A percentile compares a stretch with the other conserved stretches of the same genome.
phyloP scores from a whole-genome alignment of 1,140 invertebrate genomes.

The Zaprionus inermis region DNA sequence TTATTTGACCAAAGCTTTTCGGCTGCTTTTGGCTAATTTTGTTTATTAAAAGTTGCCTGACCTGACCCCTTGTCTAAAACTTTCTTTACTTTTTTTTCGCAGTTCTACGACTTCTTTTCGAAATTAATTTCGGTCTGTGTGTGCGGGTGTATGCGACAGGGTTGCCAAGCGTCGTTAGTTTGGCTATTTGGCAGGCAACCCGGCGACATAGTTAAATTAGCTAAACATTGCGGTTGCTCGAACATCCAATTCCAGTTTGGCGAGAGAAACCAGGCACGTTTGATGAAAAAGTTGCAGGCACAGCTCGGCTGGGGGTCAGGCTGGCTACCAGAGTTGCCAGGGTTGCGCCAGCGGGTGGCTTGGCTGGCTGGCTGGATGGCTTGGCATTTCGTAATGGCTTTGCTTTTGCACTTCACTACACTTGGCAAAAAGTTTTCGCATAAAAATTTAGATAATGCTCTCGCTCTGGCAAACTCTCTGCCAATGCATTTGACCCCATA shows the following conservation, averaged over 20 bases:
- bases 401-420: slow-evolving; percentile 75
- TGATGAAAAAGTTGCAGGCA: slow-evolving; percentile 50
- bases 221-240: slow-evolving; percentile 71
- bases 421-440: slow-evolving; percentile 69
- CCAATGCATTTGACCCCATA: slow-evolving; percentile 4
- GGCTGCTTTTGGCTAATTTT: slow-evolving; percentile 69
- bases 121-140: slow-evolving; percentile 64
- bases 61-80: slow-evolving; percentile 28
- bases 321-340: background rate
- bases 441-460: slow-evolving; percentile 77
- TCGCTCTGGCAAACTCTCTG: slow-evolving; percentile 3
- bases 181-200: slow-evolving; percentile 73
- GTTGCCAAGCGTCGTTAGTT: slow-evolving; percentile 77
- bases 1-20: slow-evolving; percentile 64
- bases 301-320: background rate
- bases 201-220: slow-evolving; percentile 77
- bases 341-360: slow-evolving; percentile 5
- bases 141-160: slow-evolving; percentile 48
- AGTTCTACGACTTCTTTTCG: slow-evolving; percentile 22
- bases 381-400: slow-evolving; percentile 49
- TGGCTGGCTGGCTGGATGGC: background rate
- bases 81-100: slow-evolving; percentile 8
- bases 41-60: slow-evolving; percentile 79
- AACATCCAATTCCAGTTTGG: slow-evolving; percentile 25
- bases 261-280: slow-evolving; percentile 12